Conservation (phyloP, 2,113 vertebrate genomes). For the Balaenoptera acutorostrata region DNA sequence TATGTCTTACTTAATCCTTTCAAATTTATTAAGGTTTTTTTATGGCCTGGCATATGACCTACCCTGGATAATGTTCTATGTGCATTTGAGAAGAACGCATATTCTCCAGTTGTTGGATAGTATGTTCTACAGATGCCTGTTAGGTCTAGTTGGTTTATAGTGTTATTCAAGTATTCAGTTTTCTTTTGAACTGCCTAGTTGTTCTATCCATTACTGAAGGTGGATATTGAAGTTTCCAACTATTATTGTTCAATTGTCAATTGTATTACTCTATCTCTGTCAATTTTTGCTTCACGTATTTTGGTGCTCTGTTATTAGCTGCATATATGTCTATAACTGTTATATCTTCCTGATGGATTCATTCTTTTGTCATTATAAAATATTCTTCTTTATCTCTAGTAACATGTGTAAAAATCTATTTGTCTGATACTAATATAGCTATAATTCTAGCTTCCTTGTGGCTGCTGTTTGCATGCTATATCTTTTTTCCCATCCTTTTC, state of each 20-base stretch:
- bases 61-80: background rate
- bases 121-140: background rate
- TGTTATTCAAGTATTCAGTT: background rate
- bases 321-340: background rate
- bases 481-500: background rate
- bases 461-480: background rate
- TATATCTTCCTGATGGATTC: background rate
- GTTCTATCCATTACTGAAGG: background rate
- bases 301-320: background rate
- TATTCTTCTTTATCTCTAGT: background rate
- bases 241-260: background rate
- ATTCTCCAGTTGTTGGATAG: background rate
- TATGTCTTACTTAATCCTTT: background rate
- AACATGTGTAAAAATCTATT: background rate
- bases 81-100: background rate
- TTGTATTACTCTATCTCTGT: background rate
- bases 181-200: background rate
- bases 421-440: background rate
- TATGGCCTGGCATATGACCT: background rate
- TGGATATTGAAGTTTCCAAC: background rate
- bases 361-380: background rate
- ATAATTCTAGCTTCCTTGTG: background rate
- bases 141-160: background rate
- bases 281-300: background rate
- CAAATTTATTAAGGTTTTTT: background rate